Percentiles rank a stretch among this genome's conserved stretches.
Conservation (phyloP, 2,888 invertebrate genomes). For the Amphipoea lucens region DNA sequence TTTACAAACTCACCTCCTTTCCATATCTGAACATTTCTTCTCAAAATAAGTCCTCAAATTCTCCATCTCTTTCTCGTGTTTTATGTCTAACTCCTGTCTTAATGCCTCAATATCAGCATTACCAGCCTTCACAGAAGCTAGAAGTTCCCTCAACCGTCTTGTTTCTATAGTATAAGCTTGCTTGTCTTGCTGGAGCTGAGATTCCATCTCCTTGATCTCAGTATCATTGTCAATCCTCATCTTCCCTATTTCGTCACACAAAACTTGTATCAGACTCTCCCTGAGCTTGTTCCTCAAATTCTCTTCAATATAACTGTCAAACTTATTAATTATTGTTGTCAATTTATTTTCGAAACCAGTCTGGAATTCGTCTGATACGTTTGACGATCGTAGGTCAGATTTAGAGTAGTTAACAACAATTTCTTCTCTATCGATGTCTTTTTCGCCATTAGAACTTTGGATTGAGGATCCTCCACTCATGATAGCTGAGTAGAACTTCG, state of each 20-base stretch:
- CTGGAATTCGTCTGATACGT: constrained; percentile 82
- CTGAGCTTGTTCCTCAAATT: constrained; percentile 86
- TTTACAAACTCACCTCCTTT: constrained; percentile 91
- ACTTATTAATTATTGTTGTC: constrained; percentile 78
- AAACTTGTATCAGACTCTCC: constrained; percentile 89
- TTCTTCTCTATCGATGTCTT: constrained; percentile 88
- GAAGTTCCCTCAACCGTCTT: constrained; percentile 87
- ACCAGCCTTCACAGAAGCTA: constrained; percentile 90
- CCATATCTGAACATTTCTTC: constrained; percentile 94
- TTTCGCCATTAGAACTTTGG: constrained; percentile 85
- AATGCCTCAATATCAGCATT: constrained; percentile 90
- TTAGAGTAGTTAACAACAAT: constrained; percentile 85
- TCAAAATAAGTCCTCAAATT: constrained; percentile 95
- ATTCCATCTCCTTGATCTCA: constrained; percentile 82
- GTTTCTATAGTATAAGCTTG: constrained; percentile 89
- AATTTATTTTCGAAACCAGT: constrained; percentile 83
- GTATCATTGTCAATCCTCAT: constrained; percentile 84
- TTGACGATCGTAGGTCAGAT: constrained; percentile 83
- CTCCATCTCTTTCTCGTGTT: constrained; percentile 94
- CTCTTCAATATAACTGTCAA: constrained; percentile 83
- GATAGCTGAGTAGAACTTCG: constrained; percentile 85
- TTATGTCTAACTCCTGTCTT: constrained; percentile 90
- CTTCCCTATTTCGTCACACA: constrained; percentile 89
- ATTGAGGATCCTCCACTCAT: constrained; percentile 84
- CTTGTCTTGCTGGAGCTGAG: constrained; percentile 90